Percentiles rank a stretch among this genome's conserved stretches.
Conservation (phyloP, 1,140 invertebrate genomes). For the Solenopsis fugax region DNA sequence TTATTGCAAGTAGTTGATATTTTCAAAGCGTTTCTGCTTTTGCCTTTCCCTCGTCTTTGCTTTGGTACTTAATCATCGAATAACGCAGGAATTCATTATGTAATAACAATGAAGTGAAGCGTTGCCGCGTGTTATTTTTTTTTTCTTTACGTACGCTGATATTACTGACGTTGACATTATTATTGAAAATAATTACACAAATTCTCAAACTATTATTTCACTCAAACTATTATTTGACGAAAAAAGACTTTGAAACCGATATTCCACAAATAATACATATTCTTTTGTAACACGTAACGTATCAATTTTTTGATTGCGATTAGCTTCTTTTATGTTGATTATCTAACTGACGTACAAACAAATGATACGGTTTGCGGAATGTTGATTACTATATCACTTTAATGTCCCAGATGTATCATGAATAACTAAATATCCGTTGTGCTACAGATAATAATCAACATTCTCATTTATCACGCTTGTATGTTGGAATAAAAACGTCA, state of each 20-base stretch:
- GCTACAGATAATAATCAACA: conserved; percentile 32
- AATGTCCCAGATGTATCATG: conserved; percentile 17
- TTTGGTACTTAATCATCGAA: not conserved
- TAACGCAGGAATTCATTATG: not conserved
- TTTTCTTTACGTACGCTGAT: not conserved
- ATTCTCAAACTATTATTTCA: not conserved
- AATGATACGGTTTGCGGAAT: not conserved
- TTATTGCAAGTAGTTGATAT: conserved; percentile 11
- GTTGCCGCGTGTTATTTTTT: not conserved
- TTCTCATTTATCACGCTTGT: conserved; percentile 5
- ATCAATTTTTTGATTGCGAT: not conserved
- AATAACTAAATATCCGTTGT: conserved; percentile 39
- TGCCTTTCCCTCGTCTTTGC: not conserved
- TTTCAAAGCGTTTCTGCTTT: conserved; percentile 2
- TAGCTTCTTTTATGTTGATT: not conserved
- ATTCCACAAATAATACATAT: not conserved
- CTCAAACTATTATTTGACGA: not conserved
- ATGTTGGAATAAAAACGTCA: conserved; percentile 6
- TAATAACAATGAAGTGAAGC: not conserved
- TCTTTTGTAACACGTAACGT: not conserved
- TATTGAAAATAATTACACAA: not conserved
- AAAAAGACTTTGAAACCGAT: not conserved
- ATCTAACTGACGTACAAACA: not conserved
- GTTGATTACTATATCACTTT: not conserved
- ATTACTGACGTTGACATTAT: not conserved